These are phyloP conservation scores for Prenolepis imparis DNA, from an alignment of 2,888 invertebrate genomes.

Conservation along the genomic window DNA sequence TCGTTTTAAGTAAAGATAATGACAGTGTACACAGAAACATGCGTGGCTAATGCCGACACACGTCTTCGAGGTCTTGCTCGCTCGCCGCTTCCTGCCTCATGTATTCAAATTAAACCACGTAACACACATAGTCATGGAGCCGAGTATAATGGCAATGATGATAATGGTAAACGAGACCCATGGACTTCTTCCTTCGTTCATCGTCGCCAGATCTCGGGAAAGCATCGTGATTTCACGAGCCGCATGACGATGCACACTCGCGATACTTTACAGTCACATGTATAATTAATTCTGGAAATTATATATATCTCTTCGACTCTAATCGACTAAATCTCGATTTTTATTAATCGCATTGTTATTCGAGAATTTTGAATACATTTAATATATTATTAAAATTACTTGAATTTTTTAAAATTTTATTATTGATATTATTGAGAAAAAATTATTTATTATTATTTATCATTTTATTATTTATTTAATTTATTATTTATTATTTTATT, in stretches of 20 bases:
- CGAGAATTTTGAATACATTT: too few species aligned
- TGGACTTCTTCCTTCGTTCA: slow-evolving; percentile 59
- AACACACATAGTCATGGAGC: slow-evolving; percentile 70
- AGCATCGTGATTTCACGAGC: slow-evolving; percentile 56
- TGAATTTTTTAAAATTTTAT: too few species aligned
- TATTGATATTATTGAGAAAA: too few species aligned
- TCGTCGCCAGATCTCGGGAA: slow-evolving; percentile 45
- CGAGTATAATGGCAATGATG: slow-evolving; percentile 78
- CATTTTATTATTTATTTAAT: too few species aligned
- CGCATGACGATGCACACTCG: slow-evolving; percentile 67
- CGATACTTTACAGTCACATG: slow-evolving; percentile 38
- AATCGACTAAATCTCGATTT: neutral
- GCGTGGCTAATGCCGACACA: slow-evolving; percentile 79
- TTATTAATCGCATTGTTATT: neutral
- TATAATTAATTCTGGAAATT: slow-evolving; percentile 39
- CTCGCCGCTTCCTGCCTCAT: slow-evolving; percentile 80
- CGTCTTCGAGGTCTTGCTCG: slow-evolving; percentile 33
- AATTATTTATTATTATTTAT: too few species aligned
- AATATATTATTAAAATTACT: too few species aligned
- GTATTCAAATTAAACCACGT: slow-evolving; percentile 83
- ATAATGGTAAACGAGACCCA: slow-evolving; percentile 77
- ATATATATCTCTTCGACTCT: neutral
- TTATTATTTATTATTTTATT: too few species aligned
- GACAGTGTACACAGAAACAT: slow-evolving; percentile 78
- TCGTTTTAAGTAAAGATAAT: slow-evolving; percentile 74